A percentile compares a stretch with the other conserved stretches of the same genome.
Conservation (phyloP, 2,797 vertebrate species). For the Passerculus sandwichensis region DNA sequence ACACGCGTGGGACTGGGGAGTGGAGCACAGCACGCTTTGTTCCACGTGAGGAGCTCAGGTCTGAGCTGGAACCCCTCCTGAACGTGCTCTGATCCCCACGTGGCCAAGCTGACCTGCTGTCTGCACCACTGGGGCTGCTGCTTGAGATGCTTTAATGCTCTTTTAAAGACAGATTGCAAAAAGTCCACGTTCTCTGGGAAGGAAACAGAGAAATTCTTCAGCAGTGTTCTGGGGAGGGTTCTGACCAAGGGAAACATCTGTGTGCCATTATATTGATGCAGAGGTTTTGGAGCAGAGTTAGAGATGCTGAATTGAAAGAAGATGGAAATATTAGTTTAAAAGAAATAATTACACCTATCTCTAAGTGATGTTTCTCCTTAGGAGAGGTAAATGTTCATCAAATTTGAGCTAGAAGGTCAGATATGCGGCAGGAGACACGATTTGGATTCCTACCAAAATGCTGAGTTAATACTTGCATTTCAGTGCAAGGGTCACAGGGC, state of each 20-base stretch:
- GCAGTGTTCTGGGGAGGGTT: neutral
- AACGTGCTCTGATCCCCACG: neutral
- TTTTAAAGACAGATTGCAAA: neutral
- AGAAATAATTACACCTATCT: neutral
- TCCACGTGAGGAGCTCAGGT: neutral
- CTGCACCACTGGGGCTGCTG: neutral
- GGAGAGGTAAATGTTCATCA: neutral
- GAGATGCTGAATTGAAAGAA: neutral
- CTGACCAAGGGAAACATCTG: neutral
- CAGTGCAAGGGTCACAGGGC: neutral
- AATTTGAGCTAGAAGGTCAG: neutral
- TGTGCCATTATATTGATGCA: neutral
- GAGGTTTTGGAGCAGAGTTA: neutral
- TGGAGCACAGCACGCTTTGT: neutral
- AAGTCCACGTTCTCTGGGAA: neutral
- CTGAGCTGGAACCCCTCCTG: neutral
- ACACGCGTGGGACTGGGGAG: neutral
- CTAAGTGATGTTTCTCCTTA: neutral
- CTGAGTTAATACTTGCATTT: neutral
- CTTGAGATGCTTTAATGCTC: neutral
- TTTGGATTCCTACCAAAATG: neutral
- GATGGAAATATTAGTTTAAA: neutral
- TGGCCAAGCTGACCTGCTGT: neutral
- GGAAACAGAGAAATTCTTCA: neutral
- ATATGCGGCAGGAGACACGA: neutral